Conservation (phyloP, 2,797 vertebrate species). For the Paedocypris micromegethes region DNA sequence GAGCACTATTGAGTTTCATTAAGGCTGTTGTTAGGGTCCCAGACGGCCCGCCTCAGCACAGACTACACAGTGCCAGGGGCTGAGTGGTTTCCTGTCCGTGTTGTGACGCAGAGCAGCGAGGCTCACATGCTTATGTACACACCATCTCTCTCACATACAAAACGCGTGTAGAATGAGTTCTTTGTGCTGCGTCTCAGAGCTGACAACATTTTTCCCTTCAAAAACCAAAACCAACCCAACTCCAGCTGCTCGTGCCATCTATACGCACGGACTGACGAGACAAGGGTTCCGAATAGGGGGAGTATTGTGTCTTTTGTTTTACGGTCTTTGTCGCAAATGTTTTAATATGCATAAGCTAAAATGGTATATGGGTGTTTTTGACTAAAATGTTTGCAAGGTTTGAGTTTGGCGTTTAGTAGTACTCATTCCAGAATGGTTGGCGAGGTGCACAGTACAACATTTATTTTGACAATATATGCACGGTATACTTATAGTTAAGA, state of each 20-base stretch:
- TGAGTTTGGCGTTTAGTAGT: no score
- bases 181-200: constrained; percentile 49
- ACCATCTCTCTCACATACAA: constrained; percentile 39
- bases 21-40: constrained; percentile 49
- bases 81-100: constrained; percentile 64
- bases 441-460: no score
- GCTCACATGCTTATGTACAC: constrained; percentile 37
- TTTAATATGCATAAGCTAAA: constrained; percentile 20
- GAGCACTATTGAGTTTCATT: constrained; percentile 64
- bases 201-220: constrained; percentile 55
- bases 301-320: background rate
- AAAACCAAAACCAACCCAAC: constrained; percentile 39
- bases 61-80: constrained; percentile 41
- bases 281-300: constrained; percentile 14
- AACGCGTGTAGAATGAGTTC: constrained; percentile 49
- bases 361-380: background rate
- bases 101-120: constrained; percentile 62
- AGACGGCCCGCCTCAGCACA: constrained; percentile 40
- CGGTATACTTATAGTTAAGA: no score
- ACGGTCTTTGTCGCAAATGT: constrained; percentile 38
- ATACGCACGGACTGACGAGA: constrained; percentile 24
- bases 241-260: constrained; percentile 35
- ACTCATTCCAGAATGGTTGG: no score
- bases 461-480: no score
- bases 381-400: no score